Evolutionary conservation across 2,797 vertebrate species (phyloP), one percentile per base, ranked within the genome.

Genomic region (Gambelia wislizenii): DNA sequence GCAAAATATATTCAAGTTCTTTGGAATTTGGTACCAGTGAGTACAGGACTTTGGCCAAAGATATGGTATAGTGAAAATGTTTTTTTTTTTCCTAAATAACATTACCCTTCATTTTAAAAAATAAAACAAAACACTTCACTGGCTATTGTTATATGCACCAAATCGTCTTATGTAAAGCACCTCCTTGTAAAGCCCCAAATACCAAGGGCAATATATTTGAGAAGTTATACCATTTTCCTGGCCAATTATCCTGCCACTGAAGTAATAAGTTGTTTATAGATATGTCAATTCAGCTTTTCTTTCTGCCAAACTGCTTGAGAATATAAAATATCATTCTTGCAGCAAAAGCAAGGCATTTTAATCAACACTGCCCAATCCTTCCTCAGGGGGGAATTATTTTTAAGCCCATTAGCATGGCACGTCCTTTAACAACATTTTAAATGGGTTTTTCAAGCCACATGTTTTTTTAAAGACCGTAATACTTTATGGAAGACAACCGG

Each of bases 201-300:
- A 16, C 89, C 49, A 9, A 81, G 81, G 84, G 74, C 42, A 61
- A 77, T 84, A 4, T 4, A 91, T 25, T 84, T 84, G 91, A 93
- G 92, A 94, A 92, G 92, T 54, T 92, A 92, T 44, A 79, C 64
- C 72, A 44, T 85, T 94, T 95, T 94, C 93, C 90, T 78, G 87
- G 87, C 88, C 86, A 89, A 91, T 91, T 92, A 91, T 84, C 54
- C 83, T 8, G 0, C 18, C 56, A 69, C 54, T 64, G 59, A 87
- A 93, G 56, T 86, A 95, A 94, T 92, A 92, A 79, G 44, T 80
- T 91, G 94, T 92, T 95, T 91, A 93, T 56, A 94, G 86, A 91
- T 88, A 84, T 74, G 92, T 86, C 89, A 92, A 87, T 91, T 91
- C 93, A 85, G 69, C 72, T 92, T 91, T 91, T 83, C 91, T 85